Base-by-base conservation (phyloP, 1,140 invertebrate genomes). In the Drosophila funebris region DNA sequence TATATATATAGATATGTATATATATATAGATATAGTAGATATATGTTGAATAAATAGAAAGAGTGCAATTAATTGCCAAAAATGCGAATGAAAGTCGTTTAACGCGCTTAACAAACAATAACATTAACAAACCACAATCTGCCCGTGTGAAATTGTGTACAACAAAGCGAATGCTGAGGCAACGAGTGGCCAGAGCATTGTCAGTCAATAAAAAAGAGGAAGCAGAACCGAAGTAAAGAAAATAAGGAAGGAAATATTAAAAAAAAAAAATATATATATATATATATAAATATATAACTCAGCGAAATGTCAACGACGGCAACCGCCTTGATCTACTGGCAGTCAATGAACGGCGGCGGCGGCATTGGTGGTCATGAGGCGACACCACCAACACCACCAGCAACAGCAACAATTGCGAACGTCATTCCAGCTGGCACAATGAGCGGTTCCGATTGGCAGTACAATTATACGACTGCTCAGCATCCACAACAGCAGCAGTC, bases 261-360 rank as follows among this genome's bases (percentile, higher is more conserved):
- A 16, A 9, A n/a, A 39, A 39, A 2, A 39, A 6, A 11, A 24
- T 16, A 37, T 67, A 48, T 67, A 39, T 67, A 29, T 67, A 67
- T 39, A 67, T 41, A 16, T 22, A 67, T 67, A 46, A 58, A 58
- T 67, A 67, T 48, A 41, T 36, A 36, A 13, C 0, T 6, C 4
- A 16, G 4, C 43, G 56, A 61, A 33, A 69, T 64, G 57, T 44
- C 62, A 29, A 60, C 79, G 29, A 69, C 61, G 57, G 41, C 62
- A 29, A 60, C 79, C 11, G 60, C 75, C 36, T 37, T 88, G 53
- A 44, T 87, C 64, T 88, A 78, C 61, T 87, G 83, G 83, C 84
- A 87, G 64, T 79, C 75, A 73, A 79, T 72, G 52, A 87, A 82
- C 76, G 64, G 66, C 27, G 33, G 20, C 31, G 64, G 27, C 37